Conservation (phyloP, 2,888 invertebrate species). For the Calameuta idolon region DNA sequence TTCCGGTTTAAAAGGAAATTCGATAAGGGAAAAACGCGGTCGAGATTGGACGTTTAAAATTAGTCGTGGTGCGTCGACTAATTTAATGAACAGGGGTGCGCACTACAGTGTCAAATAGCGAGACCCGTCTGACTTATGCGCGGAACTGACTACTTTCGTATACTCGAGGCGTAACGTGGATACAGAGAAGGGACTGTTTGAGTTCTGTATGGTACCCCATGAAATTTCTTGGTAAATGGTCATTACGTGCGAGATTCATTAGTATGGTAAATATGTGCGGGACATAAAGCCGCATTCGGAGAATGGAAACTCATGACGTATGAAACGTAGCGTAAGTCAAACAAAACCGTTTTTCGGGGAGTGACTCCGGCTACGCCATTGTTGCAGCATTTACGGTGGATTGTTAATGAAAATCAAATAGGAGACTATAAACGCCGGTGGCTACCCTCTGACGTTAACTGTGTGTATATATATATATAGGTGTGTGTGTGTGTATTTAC, state of each 20-base stretch:
- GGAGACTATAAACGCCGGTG: slow-evolving; percentile 12
- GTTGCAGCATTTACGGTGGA: slow-evolving; percentile 26
- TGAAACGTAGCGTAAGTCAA: slow-evolving; percentile 18
- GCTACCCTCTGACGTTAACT: background rate
- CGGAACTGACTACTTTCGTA: background rate
- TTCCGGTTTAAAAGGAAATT: too few relatives aligned
- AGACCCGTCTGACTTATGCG: background rate
- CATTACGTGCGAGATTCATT: slow-evolving; percentile 10
- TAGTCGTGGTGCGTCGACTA: too few relatives aligned
- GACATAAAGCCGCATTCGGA: slow-evolving; percentile 3
- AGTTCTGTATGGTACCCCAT: background rate
- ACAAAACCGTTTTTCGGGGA: slow-evolving; percentile 9
- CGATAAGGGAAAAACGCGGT: too few relatives aligned
- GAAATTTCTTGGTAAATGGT: background rate
- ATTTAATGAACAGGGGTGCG: background rate
- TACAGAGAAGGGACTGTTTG: background rate
- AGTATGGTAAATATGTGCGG: slow-evolving; percentile 17
- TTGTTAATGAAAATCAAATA: slow-evolving; percentile 59
- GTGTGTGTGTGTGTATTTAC: background rate
- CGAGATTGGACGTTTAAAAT: too few relatives aligned
- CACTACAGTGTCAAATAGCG: background rate
- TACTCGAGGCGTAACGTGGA: background rate
- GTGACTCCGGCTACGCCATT: slow-evolving; percentile 4
- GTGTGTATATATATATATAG: background rate
- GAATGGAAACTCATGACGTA: slow-evolving; percentile 14